Base-by-base conservation (phyloP, 2,888 invertebrate species). In the Drosophila tripunctata region DNA sequence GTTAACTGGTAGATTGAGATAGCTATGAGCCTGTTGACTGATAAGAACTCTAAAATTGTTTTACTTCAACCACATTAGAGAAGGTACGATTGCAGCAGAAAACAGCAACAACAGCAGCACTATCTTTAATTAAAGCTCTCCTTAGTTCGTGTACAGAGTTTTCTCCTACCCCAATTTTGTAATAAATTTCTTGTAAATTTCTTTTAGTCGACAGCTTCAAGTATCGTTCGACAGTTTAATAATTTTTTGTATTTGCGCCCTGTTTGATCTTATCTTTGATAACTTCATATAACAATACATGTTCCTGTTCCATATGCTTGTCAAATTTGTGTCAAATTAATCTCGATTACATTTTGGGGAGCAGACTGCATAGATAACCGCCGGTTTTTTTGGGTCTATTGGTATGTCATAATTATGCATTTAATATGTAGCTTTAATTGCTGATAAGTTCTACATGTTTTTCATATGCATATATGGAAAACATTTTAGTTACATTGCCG, bases 321-420 rank as follows among this genome's bases (percentile, higher is more conserved):
- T 81, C 81, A 80, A 70, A 80, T 81, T 81, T 81, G 81, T 83
- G 78, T 81, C 81, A 78, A 70, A 81, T 83, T 80, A 83, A 80
- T 67, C 77, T 67, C 7, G 17, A 54, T 27, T 24, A 61, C 31
- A 33, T 24, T 47, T 21, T 22, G 22, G 27, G 8, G 44, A 27
- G 2, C 35, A 30, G 22, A 27, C 7, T 6, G 3, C n/a, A 30
- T 10, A 56, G 50, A 70, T 35, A 74, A 24, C 54, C 14, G 21
- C 14, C 30, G 27, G 14, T 12, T 12, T 30, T 12, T 30, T 15
- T n/a, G 41, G n/a, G n/a, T 22, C 24, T n/a, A 17, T 27, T 38
- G 36, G 27, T 27, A 19, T 57, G 38, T 19, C 21, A 54, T 50
- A 48, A 64, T 60, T 73, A 56, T 51, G 44, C 36, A 69, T 40